Evolutionary conservation across 1,140 invertebrate species (phyloP).

Genomic region (Aphaenogaster rudis): DNA sequence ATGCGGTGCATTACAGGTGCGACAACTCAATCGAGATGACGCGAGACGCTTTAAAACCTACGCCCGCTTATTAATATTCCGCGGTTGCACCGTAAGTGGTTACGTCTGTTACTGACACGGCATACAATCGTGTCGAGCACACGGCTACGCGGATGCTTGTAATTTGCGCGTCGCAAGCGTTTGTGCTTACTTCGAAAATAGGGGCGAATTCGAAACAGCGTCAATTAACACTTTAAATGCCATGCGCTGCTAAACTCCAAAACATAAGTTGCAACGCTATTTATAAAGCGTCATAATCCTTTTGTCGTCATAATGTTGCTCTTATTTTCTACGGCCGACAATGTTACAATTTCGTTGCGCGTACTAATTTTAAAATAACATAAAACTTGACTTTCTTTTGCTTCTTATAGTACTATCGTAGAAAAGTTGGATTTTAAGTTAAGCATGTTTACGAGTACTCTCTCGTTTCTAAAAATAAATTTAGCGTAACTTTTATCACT

Average conservation of each 20-base stretch:
- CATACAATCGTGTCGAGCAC: constrained; percentile 38
- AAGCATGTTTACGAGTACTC: not conserved
- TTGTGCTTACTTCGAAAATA: constrained; percentile 21
- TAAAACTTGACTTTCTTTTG: not conserved
- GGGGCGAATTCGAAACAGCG: not conserved
- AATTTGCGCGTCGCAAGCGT: constrained; percentile 8
- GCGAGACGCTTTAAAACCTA: constrained; percentile 62
- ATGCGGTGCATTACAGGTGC: constrained; percentile 54
- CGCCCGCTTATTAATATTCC: constrained; percentile 70
- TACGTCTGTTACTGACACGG: constrained; percentile 43
- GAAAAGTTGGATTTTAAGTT: not conserved
- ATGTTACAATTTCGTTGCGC: not conserved
- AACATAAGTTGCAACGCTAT: not conserved
- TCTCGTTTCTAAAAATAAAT: not conserved
- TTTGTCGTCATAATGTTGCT: not conserved
- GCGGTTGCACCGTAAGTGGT: constrained; percentile 45
- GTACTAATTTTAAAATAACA: constrained; percentile 10
- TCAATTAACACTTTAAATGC: constrained; percentile 14
- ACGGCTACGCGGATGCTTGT: constrained; percentile 16
- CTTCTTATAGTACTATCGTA: not conserved
- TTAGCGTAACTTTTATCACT: not conserved
- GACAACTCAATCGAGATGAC: constrained; percentile 66
- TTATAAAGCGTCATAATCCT: not conserved
- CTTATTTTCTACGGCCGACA: not conserved
- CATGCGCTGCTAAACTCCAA: not conserved